A percentile compares a stretch with the other conserved stretches of the same genome.
Evolutionary conservation across 2,888 invertebrate genomes (phyloP).

Genomic region (Eucera pruinosa): DNA sequence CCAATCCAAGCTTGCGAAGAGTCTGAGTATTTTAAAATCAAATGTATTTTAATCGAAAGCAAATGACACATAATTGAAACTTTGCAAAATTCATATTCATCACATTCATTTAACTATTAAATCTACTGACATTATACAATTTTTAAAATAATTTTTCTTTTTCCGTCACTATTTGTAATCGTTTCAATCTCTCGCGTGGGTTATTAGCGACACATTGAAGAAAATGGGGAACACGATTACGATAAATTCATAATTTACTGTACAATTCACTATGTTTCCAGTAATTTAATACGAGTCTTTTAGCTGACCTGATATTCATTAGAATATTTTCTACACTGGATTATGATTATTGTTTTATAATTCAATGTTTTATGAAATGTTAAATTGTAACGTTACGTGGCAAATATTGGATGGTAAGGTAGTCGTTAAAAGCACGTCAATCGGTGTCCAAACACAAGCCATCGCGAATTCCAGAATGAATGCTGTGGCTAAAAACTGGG

Average conservation of each 20-base stretch:
- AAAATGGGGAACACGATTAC: no score
- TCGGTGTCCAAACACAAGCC: slow-evolving; percentile 79
- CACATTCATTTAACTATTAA: neutral
- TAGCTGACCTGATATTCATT: no score
- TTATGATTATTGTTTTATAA: neutral
- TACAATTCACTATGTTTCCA: no score
- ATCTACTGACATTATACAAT: no score
- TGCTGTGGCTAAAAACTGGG: slow-evolving; percentile 77
- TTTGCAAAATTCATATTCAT: neutral
- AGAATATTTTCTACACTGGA: no score
- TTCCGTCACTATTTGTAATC: no score
- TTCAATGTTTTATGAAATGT: neutral
- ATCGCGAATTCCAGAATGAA: slow-evolving; percentile 78
- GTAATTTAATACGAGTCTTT: no score
- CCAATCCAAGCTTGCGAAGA: slow-evolving; percentile 57
- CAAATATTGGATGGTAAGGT: slow-evolving; percentile 68
- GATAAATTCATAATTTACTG: no score
- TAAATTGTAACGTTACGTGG: slow-evolving; percentile 66
- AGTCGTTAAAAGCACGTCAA: slow-evolving; percentile 73
- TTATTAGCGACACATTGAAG: no score
- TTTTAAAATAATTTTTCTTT: no score
- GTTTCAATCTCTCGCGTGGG: no score
- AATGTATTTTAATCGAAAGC: neutral
- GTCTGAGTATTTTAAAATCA: slow-evolving; percentile 53
- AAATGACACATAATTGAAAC: no score